Percentiles rank a stretch among this genome's conserved stretches.
Evolutionary conservation across 2,113 vertebrate genomes (phyloP).

Genomic region (Tenebrosternarchus preto): DNA sequence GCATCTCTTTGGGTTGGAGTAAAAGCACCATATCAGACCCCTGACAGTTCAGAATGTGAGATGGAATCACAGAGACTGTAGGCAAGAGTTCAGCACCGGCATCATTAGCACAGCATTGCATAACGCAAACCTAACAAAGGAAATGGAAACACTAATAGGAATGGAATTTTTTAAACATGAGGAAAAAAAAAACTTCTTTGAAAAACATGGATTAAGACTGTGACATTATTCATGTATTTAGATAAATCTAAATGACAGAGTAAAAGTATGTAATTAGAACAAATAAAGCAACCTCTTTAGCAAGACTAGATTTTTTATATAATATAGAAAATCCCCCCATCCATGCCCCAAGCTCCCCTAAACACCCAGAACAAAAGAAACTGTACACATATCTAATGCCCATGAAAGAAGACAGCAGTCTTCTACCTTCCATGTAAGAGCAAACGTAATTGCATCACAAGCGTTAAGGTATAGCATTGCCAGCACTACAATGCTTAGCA

Average conservation of each 20-base stretch:
- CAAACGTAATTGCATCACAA: constrained; percentile 68
- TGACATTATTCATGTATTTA: not conserved
- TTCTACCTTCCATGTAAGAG: constrained; percentile 48
- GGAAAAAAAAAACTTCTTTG: not conserved
- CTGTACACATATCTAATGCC: not conserved
- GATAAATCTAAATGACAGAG: not conserved
- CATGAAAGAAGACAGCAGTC: constrained; percentile 7
- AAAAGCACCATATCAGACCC: constrained; percentile 66
- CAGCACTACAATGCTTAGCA: constrained; percentile 70
- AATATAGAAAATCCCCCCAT: not conserved
- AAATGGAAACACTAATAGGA: not conserved
- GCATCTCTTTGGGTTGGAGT: constrained; percentile 74
- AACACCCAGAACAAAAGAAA: not conserved
- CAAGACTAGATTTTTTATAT: not conserved
- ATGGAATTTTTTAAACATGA: not conserved
- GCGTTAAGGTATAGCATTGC: constrained; percentile 67
- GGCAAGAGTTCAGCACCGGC: not conserved
- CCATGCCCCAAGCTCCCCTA: no score
- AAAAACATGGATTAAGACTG: no score
- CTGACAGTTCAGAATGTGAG: constrained; percentile 58
- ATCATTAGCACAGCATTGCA: not conserved
- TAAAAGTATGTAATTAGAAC: not conserved
- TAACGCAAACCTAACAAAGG: not conserved
- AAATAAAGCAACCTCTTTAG: not conserved
- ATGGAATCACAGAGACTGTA: not conserved